Conservation (phyloP, 2,113 vertebrate species). For the Tragelaphus buxtoni region DNA sequence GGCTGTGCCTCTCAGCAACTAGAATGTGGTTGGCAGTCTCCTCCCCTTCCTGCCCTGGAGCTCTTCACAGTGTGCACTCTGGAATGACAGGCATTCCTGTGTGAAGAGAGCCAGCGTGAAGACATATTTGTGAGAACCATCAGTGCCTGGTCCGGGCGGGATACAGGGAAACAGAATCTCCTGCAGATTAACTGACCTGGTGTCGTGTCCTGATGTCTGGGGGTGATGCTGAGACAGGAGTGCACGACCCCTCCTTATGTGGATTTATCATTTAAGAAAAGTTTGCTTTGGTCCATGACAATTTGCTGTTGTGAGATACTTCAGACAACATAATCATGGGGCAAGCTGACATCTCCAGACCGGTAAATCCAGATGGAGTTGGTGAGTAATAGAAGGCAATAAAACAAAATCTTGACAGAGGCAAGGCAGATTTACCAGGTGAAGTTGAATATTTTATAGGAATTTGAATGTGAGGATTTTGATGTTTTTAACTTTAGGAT, state of each 20-base stretch:
- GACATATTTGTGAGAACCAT: slow-evolving; percentile 79
- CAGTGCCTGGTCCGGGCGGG: slow-evolving; percentile 78
- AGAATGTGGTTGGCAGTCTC: slow-evolving; percentile 72
- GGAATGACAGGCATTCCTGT: slow-evolving; percentile 96
- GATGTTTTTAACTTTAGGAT: slow-evolving; percentile 36
- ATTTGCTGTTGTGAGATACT: slow-evolving; percentile 70
- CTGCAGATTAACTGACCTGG: accelerated
- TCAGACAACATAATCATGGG: slow-evolving; percentile 78
- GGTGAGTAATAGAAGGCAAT: slow-evolving; percentile 79
- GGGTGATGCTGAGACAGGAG: not conserved
- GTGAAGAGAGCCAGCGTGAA: slow-evolving; percentile 81
- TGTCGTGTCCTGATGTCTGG: not conserved
- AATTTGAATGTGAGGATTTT: slow-evolving; percentile 62
- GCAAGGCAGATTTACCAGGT: slow-evolving; percentile 63
- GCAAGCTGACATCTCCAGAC: slow-evolving; percentile 84
- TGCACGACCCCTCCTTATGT: not conserved
- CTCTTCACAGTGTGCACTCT: slow-evolving; percentile 79
- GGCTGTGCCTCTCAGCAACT: slow-evolving; percentile 67
- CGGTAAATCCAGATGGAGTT: slow-evolving; percentile 80
- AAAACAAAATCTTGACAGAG: slow-evolving; percentile 56
- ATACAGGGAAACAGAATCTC: slow-evolving; percentile 49
- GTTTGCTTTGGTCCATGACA: slow-evolving; percentile 45
- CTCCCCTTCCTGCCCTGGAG: slow-evolving; percentile 84
- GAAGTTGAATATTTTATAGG: slow-evolving; percentile 34
- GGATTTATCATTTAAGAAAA: slow-evolving; percentile 63